Base-by-base conservation (phyloP, 37 sponge, comb jelly and placozoan genomes). In the Trichoplax adhaerens region DNA sequence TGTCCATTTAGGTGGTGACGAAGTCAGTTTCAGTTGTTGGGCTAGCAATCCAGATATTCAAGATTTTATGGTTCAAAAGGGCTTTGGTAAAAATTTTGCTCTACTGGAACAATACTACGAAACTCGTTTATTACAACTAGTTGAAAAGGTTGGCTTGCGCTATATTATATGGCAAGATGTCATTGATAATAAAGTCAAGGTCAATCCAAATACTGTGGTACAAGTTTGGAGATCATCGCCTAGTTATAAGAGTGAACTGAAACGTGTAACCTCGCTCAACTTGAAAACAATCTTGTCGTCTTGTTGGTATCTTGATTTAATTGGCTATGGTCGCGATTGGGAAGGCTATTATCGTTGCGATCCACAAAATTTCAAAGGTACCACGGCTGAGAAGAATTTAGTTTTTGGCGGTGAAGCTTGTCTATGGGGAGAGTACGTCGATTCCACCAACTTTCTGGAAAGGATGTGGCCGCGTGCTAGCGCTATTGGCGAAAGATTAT, bases 121-220 rank as follows among this genome's bases (percentile, higher is more conserved):
- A 64, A 81, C 78, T 12, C 80, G 68, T 29, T 29, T 29, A 29
- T 29, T 29, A 5, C 75, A 86, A 51, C 52, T 94, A 48, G 74
- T 89, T 64, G 76, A 56, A 52, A 50, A 66, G 0, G 62, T 89
- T 6, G 75, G 69, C 29, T 82, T 84, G 73, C 84, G 89, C 77
- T 94, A 94, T 73, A 76, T 94, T 47, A 87, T 94, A 50, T 94
- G 95, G 95, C 84, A 94, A 79, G 95, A 94, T 74, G 84, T 89
- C 54, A 84, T 94, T 78, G 91, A 89, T 68, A 94, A 94, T 65
- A 80, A 80, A 65, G 68, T 89, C 50, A 50, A 86, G 82, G 83
- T 90, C 52, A 81, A 79, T 51, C 82, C 82, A 0, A 85, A 89
- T 69, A 94, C 95, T 2, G 87, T 94, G 60, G 82, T 94, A 2